phyloP scores from a whole-genome alignment of 1,140 invertebrate genomes.

The Oncopeltus fasciatus region DNA sequence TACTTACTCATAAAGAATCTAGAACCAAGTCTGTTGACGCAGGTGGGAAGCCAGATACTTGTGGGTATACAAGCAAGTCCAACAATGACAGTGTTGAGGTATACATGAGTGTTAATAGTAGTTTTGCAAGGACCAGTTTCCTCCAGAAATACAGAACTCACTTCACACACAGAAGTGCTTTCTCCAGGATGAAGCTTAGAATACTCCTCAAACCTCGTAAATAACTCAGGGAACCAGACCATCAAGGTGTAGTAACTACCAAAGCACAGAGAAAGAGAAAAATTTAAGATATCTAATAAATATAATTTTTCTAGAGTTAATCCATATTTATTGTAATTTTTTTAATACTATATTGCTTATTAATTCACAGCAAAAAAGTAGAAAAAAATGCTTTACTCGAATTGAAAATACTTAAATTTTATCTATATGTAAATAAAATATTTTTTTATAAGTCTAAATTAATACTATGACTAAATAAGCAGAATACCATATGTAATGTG shows the following conservation, averaged over 20 bases:
- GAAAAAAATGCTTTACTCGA: too few species aligned
- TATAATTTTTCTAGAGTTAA: too few species aligned
- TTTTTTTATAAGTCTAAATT: too few species aligned
- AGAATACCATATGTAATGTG: too few species aligned
- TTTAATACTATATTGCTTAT: too few species aligned
- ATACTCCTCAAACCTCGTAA: constrained; percentile 56
- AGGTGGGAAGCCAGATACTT: constrained; percentile 52
- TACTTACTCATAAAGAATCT: constrained; percentile 55
- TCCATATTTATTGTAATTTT: too few species aligned
- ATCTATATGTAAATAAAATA: too few species aligned
- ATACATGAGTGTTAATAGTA: constrained; percentile 47
- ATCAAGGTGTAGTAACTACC: constrained; percentile 69
- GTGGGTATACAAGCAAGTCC: constrained; percentile 58
- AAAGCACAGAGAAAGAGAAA: constrained; percentile 18
- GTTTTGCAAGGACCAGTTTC: constrained; percentile 37
- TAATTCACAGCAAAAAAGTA: too few species aligned
- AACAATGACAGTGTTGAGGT: constrained; percentile 52
- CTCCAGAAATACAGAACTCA: constrained; percentile 35
- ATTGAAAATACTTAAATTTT: too few species aligned
- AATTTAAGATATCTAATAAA: too few species aligned
- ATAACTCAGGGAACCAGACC: constrained; percentile 72
- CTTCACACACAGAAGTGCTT: constrained; percentile 53
- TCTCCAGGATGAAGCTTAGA: constrained; percentile 43
- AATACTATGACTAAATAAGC: too few species aligned
- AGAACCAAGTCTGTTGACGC: constrained; percentile 52